A percentile compares a stretch with the other conserved stretches of the same genome.
Conservation (phyloP, 2,888 invertebrate genomes). For the Drosophila acutilabella region DNA sequence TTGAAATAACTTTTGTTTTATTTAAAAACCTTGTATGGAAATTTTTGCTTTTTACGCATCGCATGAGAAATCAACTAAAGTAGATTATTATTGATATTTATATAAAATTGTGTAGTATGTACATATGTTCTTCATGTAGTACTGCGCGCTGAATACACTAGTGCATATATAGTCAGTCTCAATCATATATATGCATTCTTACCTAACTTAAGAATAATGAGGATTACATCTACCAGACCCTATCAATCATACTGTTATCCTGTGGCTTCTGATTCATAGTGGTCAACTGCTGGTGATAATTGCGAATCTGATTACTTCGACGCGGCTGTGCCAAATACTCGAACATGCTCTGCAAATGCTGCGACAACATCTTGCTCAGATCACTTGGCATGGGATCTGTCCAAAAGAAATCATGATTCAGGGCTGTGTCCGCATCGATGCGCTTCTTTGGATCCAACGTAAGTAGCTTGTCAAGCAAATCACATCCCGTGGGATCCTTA, state of each 20-base stretch:
- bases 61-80: constrained; percentile 12
- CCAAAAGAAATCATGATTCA: constrained; percentile 99
- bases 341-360: constrained; percentile 97
- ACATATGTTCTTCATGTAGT: neutral
- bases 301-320: constrained; percentile 89
- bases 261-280: constrained; percentile 87
- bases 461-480: constrained; percentile 95
- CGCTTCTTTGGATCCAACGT: constrained; percentile 96
- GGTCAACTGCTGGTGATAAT: constrained; percentile 88
- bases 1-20: neutral
- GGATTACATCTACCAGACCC: constrained; percentile 89
- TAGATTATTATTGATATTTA: constrained; percentile 1
- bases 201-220: constrained; percentile 15
- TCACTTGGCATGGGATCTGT: constrained; percentile 98
- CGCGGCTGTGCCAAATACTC: constrained; percentile 94
- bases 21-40: constrained; percentile 15
- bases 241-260: constrained; percentile 93
- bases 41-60: constrained; percentile 8
- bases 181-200: constrained; percentile 24
- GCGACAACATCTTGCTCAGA: constrained; percentile 95
- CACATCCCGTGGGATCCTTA: constrained; percentile 96
- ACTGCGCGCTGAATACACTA: constrained; percentile 1
- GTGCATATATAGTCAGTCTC: constrained; percentile 20
- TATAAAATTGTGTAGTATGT: constrained; percentile 10
- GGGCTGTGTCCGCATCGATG: constrained; percentile 94